Percentiles rank a stretch among this genome's conserved stretches.
phyloP scores from a whole-genome alignment of 92 coral and sea anemone genomes.

The Paragorgia papillata region DNA sequence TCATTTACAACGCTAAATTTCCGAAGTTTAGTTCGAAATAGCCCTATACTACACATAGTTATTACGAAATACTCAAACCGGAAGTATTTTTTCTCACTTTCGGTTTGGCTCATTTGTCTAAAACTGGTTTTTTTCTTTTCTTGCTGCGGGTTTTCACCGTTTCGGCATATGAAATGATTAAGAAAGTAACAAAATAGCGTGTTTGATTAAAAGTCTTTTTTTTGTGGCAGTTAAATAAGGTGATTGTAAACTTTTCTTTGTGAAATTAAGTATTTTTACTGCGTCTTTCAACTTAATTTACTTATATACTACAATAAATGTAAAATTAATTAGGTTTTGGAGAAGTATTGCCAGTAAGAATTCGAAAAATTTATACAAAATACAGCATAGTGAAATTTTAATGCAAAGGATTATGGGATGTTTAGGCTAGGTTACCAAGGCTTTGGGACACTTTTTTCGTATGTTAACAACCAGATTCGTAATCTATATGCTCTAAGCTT shows the following conservation, averaged over 20 bases:
- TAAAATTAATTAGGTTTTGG: no score
- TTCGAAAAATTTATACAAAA: no score
- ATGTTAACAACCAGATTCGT: slow-evolving; percentile 51
- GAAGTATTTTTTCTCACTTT: slow-evolving; percentile 2
- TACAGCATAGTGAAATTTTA: slow-evolving; percentile 12
- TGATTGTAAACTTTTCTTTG: not conserved
- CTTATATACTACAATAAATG: not conserved
- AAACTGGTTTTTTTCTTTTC: not conserved
- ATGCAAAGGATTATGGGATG: slow-evolving; percentile 32
- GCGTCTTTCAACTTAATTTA: not conserved
- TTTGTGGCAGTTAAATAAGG: not conserved
- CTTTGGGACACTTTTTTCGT: slow-evolving; percentile 47
- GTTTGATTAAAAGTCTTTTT: not conserved
- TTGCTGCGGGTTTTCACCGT: not conserved
- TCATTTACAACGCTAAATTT: no score
- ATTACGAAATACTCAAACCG: not conserved
- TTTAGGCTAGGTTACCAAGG: slow-evolving; percentile 58
- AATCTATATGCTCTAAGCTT: slow-evolving; percentile 54
- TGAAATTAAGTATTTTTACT: not conserved
- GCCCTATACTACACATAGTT: no score
- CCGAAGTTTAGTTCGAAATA: no score
- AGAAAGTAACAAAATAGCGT: not conserved
- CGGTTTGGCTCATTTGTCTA: not conserved
- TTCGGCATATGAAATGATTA: not conserved
- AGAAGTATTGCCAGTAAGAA: not conserved